Conservation (phyloP, 1,140 invertebrate genomes). For the Triops cancriformis region DNA sequence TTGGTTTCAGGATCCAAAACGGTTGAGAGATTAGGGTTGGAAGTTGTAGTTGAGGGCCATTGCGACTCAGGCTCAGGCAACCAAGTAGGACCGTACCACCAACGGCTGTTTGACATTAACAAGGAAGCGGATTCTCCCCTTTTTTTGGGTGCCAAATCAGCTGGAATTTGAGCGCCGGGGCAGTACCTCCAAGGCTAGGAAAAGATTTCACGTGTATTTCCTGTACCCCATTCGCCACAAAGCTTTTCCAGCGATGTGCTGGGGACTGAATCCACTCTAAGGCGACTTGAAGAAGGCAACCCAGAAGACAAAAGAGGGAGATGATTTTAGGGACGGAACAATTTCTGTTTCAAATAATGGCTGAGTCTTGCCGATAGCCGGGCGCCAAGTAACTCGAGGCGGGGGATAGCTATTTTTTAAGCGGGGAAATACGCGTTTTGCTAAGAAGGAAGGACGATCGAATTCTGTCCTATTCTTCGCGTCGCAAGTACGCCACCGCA, state of each 20-base stretch:
- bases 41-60: too few relatives aligned
- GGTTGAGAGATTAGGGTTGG: too few relatives aligned
- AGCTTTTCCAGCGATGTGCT: conserved; percentile 37
- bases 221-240: conserved; percentile 39
- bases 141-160: conserved; percentile 33
- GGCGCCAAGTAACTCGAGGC: conserved; percentile 29
- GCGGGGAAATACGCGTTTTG: too few relatives aligned
- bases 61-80: neutral
- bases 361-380: conserved; percentile 13
- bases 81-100: conserved; percentile 28
- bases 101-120: neutral
- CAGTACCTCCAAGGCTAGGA: conserved; percentile 33
- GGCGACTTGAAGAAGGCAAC: conserved; percentile 18
- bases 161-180: conserved; percentile 33
- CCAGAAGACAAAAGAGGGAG: too few relatives aligned
- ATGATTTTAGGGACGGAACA: too few relatives aligned
- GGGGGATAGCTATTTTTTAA: conserved; percentile 29
- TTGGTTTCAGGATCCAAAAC: too few relatives aligned
- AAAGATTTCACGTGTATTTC: too few relatives aligned
- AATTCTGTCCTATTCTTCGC: too few relatives aligned
- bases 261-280: conserved; percentile 36
- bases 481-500: too few relatives aligned
- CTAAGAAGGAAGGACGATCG: too few relatives aligned
- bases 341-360: conserved; percentile 14
- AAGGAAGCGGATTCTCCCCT: conserved; percentile 24